phyloP scores from a whole-genome alignment of 2,888 invertebrate species.

The Piscicola geometra region DNA sequence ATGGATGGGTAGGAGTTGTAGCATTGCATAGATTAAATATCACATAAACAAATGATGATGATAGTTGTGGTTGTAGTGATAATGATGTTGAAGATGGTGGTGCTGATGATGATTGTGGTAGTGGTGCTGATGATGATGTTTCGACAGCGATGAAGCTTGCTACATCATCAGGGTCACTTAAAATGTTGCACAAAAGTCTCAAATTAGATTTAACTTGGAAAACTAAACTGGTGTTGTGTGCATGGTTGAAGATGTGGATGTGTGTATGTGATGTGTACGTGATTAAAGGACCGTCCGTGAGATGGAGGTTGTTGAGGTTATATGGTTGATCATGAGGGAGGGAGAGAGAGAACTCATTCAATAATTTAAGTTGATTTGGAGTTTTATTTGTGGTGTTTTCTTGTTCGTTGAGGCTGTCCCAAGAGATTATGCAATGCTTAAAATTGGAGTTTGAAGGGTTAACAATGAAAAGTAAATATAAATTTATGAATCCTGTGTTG shows the following conservation, averaged over 20 bases:
- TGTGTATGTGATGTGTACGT: neutral
- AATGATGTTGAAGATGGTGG: no score
- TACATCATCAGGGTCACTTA: neutral
- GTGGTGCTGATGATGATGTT: neutral
- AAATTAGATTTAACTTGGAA: neutral
- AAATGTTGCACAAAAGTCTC: neutral
- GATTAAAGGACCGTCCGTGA: constrained; percentile 1
- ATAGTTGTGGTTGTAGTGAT: no score
- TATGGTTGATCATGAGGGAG: neutral
- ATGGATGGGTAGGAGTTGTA: no score
- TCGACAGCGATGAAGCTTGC: neutral
- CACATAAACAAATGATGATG: neutral
- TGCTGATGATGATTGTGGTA: neutral
- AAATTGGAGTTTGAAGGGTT: neutral
- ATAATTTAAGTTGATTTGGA: neutral
- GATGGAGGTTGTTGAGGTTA: neutral
- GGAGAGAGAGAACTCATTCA: neutral
- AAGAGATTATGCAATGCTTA: neutral
- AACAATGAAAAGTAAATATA: neutral
- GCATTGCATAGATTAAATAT: neutral
- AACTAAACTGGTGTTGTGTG: neutral
- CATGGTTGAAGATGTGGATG: neutral
- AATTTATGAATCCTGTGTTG: neutral
- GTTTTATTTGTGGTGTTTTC: neutral
- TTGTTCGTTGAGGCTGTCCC: neutral